phyloP scores from a whole-genome alignment of 2,888 invertebrate species.

The Odontothrips loti region DNA sequence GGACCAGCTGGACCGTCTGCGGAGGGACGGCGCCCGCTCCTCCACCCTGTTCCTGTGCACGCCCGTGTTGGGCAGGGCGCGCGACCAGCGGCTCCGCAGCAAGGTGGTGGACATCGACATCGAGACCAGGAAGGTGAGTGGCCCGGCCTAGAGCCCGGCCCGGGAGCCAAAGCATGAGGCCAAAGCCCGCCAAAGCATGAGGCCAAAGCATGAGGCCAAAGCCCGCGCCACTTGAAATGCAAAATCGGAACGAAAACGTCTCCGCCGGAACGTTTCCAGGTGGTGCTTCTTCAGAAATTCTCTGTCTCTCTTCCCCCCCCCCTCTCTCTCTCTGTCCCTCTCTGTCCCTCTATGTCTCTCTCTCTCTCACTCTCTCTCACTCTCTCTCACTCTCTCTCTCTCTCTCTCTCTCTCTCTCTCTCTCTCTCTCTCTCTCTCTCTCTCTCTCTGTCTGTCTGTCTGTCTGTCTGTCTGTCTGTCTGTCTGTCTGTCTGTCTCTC shows the following conservation, averaged over 20 bases:
- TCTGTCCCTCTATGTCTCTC: slow-evolving; percentile 25
- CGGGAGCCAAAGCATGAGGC: not conserved
- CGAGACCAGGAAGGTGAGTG: slow-evolving; percentile 79
- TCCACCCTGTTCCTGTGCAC: slow-evolving; percentile 75
- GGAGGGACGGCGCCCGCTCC: slow-evolving; percentile 58
- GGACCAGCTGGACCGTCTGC: slow-evolving; percentile 62
- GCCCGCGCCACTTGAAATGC: no score
- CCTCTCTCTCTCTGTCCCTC: slow-evolving; percentile 31
- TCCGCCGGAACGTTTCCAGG: no score
- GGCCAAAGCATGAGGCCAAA: no score
- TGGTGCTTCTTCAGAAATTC: no score
- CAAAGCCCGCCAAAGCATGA: no score
- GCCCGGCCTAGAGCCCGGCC: not conserved
- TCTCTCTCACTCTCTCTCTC: slow-evolving; percentile 30
- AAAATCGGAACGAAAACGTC: no score
- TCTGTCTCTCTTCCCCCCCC: slow-evolving; percentile 34
- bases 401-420: slow-evolving; percentile 33
- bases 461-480: no score
- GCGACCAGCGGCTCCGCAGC: slow-evolving; percentile 48
- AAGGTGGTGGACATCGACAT: slow-evolving; percentile 67
- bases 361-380: slow-evolving; percentile 32
- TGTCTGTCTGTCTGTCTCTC: slow-evolving; percentile 27
- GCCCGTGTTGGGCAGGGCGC: slow-evolving; percentile 69
- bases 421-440: slow-evolving; percentile 34
- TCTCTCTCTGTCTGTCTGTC: slow-evolving; percentile 30